A percentile compares a stretch with the other conserved stretches of the same genome.
Conservation (phyloP, 2,888 invertebrate species). For the Liodrosophila aerea region DNA sequence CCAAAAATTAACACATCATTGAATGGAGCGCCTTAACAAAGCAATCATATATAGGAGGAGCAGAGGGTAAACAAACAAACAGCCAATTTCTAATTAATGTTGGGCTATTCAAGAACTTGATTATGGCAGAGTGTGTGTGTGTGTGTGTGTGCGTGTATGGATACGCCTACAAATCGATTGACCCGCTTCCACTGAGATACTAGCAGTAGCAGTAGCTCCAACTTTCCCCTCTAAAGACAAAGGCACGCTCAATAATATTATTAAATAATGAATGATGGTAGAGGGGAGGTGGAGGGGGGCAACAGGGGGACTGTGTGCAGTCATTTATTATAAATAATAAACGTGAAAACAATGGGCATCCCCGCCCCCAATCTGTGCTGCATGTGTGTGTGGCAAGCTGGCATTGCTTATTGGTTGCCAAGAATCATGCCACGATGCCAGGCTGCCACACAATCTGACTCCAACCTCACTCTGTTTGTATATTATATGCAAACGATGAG, state of each 20-base stretch:
- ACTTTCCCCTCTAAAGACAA: constrained; percentile 41
- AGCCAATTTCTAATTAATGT: constrained; percentile 71
- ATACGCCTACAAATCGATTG: constrained; percentile 67
- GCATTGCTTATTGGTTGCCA: constrained; percentile 2
- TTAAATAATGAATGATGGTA: constrained; percentile 63
- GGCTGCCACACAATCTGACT: not conserved
- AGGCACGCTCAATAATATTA: constrained; percentile 64
- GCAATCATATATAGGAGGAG: constrained; percentile 49
- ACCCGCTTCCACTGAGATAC: constrained; percentile 61
- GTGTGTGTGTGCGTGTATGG: constrained; percentile 40
- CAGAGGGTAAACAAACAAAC: constrained; percentile 29
- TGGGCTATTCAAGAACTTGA: constrained; percentile 40
- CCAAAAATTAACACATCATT: constrained; percentile 69
- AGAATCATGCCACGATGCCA: not conserved
- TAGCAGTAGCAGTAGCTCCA: constrained; percentile 6
- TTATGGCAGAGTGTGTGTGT: constrained; percentile 16
- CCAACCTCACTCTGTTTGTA: not conserved
- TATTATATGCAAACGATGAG: constrained; percentile 29
- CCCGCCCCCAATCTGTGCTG: constrained; percentile 1
- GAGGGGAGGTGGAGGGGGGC: constrained; percentile 3
- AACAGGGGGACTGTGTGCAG: constrained; percentile 36
- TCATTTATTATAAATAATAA: constrained; percentile 76
- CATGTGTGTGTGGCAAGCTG: constrained; percentile 15
- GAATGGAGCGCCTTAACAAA: constrained; percentile 46
- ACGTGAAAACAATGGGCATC: constrained; percentile 60